These are phyloP conservation scores for Anguilla japonica DNA, from an alignment of 2,113 vertebrate genomes.

Conservation along the genomic window DNA sequence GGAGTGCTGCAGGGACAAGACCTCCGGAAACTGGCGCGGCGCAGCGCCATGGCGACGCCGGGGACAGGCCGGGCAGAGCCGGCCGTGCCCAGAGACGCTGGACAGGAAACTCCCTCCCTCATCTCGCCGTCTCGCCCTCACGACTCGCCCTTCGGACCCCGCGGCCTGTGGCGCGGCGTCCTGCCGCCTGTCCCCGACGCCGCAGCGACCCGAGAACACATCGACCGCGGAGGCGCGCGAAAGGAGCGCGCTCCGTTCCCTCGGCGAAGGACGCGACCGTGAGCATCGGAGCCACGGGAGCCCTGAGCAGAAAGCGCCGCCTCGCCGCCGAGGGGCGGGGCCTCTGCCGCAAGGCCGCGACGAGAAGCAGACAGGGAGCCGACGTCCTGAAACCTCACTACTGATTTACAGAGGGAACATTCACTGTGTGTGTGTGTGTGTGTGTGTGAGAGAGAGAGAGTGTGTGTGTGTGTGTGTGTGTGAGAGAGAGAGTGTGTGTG, in stretches of 20 bases:
- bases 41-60: not conserved
- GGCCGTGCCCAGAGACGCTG: not conserved
- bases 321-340: too few species aligned
- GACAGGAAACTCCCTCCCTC: not conserved
- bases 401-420: too few species aligned
- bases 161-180: too few species aligned
- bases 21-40: not conserved
- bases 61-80: not conserved
- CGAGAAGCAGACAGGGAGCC: too few species aligned
- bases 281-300: too few species aligned
- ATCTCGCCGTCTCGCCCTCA: not conserved
- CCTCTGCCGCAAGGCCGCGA: too few species aligned
- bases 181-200: conserved; percentile 40
- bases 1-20: not conserved
- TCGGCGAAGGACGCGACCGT: too few species aligned
- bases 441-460: not conserved
- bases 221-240: too few species aligned
- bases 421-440: not conserved
- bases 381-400: too few species aligned
- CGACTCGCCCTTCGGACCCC: conserved; percentile 46
- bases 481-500: not conserved
- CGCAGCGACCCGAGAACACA: too few species aligned
- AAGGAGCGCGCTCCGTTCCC: too few species aligned
- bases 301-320: too few species aligned
- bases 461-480: not conserved